phyloP scores from a whole-genome alignment of 2,888 invertebrate genomes.

The Diarsia rubi region DNA sequence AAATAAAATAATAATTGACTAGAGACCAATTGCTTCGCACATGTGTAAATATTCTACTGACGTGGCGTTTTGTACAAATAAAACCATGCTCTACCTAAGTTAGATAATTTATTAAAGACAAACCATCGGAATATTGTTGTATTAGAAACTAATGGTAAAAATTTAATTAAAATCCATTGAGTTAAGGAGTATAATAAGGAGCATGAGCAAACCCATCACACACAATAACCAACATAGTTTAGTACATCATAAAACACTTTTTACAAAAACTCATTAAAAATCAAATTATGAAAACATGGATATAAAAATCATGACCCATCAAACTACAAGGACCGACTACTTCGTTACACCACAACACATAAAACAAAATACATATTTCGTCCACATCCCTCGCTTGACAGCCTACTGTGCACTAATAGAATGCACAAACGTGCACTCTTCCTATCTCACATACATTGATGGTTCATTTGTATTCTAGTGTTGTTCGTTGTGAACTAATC shows the following conservation, averaged over 20 bases:
- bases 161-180: background rate
- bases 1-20: background rate
- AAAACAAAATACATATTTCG: slow-evolving; percentile 44
- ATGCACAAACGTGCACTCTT: slow-evolving; percentile 55
- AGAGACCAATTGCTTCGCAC: background rate
- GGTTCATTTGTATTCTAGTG: slow-evolving; percentile 59
- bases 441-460: slow-evolving; percentile 59
- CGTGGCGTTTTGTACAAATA: too few species aligned
- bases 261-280: background rate
- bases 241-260: background rate
- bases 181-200: background rate
- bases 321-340: background rate
- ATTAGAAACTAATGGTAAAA: background rate
- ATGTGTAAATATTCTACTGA: background rate
- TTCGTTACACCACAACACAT: slow-evolving; percentile 18
- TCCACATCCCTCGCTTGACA: slow-evolving; percentile 34
- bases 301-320: background rate
- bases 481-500: slow-evolving; percentile 62
- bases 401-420: slow-evolving; percentile 47
- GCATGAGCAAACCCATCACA: background rate
- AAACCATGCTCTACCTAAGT: background rate
- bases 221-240: background rate
- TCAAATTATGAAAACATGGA: background rate
- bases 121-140: too few species aligned
- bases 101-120: background rate